Conservation (phyloP, 2,888 invertebrate species). For the Tiphia femorata region DNA sequence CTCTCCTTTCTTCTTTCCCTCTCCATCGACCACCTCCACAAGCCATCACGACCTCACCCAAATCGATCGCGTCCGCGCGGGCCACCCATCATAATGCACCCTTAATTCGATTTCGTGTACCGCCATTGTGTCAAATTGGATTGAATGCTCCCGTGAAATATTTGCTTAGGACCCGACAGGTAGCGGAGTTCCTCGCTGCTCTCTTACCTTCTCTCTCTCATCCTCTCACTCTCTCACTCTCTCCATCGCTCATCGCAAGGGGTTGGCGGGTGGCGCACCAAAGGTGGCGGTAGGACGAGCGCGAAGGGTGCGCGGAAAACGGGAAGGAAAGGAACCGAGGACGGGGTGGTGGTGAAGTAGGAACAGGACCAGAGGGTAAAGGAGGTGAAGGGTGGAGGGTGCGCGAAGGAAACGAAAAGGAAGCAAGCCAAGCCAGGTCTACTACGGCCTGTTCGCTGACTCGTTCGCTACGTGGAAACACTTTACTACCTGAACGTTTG, state of each 20-base stretch:
- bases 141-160: constrained; percentile 57
- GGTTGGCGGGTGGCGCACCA: not conserved
- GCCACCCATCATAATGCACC: constrained; percentile 47
- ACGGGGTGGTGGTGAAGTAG: too few relatives aligned
- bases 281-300: not conserved
- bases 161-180: constrained; percentile 55
- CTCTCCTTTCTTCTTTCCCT: not conserved
- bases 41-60: not conserved
- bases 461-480: constrained; percentile 35
- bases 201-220: not conserved
- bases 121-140: constrained; percentile 57
- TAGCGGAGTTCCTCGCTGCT: constrained; percentile 19
- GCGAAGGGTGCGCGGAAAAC: constrained; percentile 1
- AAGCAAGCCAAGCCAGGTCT: constrained; percentile 1
- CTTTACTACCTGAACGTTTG: constrained; percentile 59
- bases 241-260: constrained; percentile 1
- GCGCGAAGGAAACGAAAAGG: constrained; percentile 5
- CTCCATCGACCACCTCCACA: not conserved
- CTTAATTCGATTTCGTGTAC: constrained; percentile 57
- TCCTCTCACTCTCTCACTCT: too few relatives aligned
- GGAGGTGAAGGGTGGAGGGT: not conserved
- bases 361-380: too few relatives aligned
- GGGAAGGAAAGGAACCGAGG: constrained; percentile 1
- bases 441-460: constrained; percentile 18
- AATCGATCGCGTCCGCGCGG: constrained; percentile 34